Conservation (phyloP, 2,797 vertebrate genomes). For the Todus mexicanus region DNA sequence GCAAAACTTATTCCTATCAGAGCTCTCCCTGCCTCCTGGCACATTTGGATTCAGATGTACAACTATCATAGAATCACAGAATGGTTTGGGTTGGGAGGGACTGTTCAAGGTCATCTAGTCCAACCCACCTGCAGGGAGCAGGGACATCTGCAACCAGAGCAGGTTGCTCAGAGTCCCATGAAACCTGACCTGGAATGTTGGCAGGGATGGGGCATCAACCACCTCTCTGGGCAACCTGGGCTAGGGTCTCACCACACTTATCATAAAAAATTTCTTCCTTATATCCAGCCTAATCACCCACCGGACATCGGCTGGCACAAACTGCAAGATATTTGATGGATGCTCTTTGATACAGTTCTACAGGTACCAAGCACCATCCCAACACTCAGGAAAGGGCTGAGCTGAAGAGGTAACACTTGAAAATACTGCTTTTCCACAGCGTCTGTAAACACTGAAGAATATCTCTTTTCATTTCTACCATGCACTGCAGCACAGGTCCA, state of each 20-base stretch:
- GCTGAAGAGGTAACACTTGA: not conserved
- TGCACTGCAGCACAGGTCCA: not conserved
- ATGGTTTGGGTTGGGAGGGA: not conserved
- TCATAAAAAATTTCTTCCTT: not conserved
- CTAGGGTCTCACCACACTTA: not conserved
- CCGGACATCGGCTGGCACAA: not conserved
- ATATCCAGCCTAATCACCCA: not conserved
- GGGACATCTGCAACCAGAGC: not conserved
- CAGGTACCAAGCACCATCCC: not conserved
- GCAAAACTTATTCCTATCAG: not conserved
- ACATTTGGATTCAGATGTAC: not conserved
- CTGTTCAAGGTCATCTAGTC: not conserved
- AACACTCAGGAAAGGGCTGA: not conserved
- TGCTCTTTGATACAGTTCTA: not conserved
- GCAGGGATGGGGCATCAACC: not conserved
- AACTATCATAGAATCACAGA: not conserved
- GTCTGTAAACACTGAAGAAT: not conserved
- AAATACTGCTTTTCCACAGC: not conserved
- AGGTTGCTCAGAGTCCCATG: not conserved
- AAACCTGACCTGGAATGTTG: not conserved
- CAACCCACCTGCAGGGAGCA: not conserved
- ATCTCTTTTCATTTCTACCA: not conserved
- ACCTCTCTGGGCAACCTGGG: not conserved
- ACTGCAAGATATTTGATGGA: not conserved
- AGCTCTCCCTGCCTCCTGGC: not conserved